Evolutionary conservation across 2,797 vertebrate genomes (phyloP), one percentile per base, ranked within the genome.

Genomic region (Margarornis squamiger): DNA sequence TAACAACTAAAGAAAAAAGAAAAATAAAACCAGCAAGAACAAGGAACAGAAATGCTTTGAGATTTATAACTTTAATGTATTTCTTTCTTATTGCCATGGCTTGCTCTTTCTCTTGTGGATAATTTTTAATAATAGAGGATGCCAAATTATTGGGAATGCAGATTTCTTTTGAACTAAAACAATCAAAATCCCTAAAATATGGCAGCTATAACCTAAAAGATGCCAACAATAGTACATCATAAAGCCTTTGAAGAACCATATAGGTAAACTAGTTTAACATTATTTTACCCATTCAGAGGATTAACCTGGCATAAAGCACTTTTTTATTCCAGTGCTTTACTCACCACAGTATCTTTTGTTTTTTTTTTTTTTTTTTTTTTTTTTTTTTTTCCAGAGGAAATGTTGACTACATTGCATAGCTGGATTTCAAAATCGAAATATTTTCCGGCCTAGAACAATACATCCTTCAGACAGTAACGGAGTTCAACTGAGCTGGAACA

Each of bases 371-470:
- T 45, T 48, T 48, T 48, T 43, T 43, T 41, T 18, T 48, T 48
- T 12, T 48, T 48, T 48, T 24, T 36, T 91, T 57, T 92, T 62
- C 71, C 36, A 54, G 45, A 88, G 12, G 13, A 70, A 86, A 83
- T 79, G 27, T 32, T 67, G 10, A 9, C 9, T 22, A 32, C 14
- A 38, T 62, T 26, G 46, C 66, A 91, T 34, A 91, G 54, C 32
- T 45, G 49, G 27, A 71, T 96, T 95, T 96, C 38, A 90, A 96
- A 91, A 80, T 72, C 7, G 75, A 51, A 94, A 29, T 48, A 58
- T 96, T 95, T 96, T n/a, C 79, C 90, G 36, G 59, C 30, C 38
- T 91, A 72, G 55, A 70, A 73, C 26, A 95, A 65, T 23, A 23
- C 32, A 83, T 83, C 26, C 89, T 91, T 59, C 59, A 89, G 74